Evolutionary conservation across 2,113 vertebrate genomes (phyloP), one percentile per base, ranked within the genome.

Genomic region (Morphnarchus princeps): DNA sequence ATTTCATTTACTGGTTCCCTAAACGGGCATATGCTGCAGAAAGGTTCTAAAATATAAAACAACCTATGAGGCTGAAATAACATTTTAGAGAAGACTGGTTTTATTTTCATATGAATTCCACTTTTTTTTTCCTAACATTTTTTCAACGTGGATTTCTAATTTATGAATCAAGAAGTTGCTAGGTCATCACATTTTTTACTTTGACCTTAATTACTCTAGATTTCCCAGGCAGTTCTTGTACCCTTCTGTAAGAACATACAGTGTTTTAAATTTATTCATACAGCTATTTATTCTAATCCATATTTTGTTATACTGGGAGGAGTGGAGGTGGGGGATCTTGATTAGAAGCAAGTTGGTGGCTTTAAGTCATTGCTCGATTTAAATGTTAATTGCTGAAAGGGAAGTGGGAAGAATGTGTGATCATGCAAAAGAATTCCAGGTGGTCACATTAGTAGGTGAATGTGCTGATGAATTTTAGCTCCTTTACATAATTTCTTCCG

Each of bases 401-500:
- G 29, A 89, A 42, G 40, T 69, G 12, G 7, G 36, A 90, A 52
- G 77, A 89, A 40, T 58, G 84, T 89, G 24, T 63, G 87, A 43
- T 95, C 70, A 52, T 38, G 38, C 54, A 65, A 47, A 87, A 87
- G 42, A 78, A 84, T 91, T 90, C 93, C 83, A 84, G 25, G 34
- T 59, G 65, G 85, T 87, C 73, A 36, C 50, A 22, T 40, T 59
- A 85, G 34, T 18, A 61, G 66, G 43, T 69, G 67, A 91, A 89
- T 78, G 82, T 88, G 54, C 50, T 93, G 61, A 66, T 80, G 52
- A 78, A 63, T 89, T 96, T 97, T 89, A 85, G n/a, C 54, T 80
- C 28, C 78, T 81, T 97, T 72, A 83, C 92, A 77, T 88, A 82
- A 87, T 88, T 92, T 91, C 81, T 90, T 94, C 65, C 67, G 59